Conservation (phyloP, 2,888 invertebrate genomes). For the Branchellion lobata region DNA sequence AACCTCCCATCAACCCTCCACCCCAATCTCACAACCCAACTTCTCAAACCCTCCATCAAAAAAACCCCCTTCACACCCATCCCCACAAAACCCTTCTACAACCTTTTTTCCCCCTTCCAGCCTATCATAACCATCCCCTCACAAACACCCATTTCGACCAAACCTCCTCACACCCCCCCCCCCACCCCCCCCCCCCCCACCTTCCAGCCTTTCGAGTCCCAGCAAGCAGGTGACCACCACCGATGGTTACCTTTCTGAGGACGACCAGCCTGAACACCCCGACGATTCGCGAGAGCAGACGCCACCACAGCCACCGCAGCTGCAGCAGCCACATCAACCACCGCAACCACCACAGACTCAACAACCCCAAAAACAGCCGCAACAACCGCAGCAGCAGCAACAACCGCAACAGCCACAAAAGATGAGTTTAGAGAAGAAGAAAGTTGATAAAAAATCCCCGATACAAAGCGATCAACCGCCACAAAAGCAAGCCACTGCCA, state of each 20-base stretch:
- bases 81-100: not conserved
- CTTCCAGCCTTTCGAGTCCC: conserved; percentile 5
- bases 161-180: not conserved
- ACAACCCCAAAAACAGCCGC: not conserved
- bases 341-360: not conserved
- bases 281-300: not conserved
- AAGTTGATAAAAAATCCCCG: no score
- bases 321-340: not conserved
- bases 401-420: not conserved
- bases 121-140: not conserved
- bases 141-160: not conserved
- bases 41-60: no score
- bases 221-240: not conserved
- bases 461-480: no score
- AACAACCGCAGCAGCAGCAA: not conserved
- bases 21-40: no score
- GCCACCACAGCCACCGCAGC: not conserved
- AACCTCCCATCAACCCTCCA: no score
- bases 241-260: not conserved
- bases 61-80: not conserved
- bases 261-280: not conserved
- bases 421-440: no score
- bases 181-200: not conserved
- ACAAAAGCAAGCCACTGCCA: no score
- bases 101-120: not conserved